A percentile compares a stretch with the other conserved stretches of the same genome.
Conservation (phyloP, 2,888 invertebrate genomes). For the Chymomyza procnemis region DNA sequence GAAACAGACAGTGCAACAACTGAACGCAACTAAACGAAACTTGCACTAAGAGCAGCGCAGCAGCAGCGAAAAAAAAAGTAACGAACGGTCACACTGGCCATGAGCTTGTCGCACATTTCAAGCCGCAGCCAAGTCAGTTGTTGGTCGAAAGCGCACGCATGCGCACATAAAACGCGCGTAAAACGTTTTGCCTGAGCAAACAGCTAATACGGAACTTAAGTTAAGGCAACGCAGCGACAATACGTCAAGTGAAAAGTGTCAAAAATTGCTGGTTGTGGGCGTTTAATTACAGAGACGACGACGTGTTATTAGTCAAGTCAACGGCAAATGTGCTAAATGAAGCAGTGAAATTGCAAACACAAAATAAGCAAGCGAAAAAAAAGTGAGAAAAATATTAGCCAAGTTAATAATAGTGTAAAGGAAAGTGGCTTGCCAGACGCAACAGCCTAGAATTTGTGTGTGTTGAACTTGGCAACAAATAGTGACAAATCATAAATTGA, state of each 20-base stretch:
- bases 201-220: background rate
- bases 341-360: constrained; percentile 59
- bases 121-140: constrained; percentile 55
- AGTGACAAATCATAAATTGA: constrained; percentile 45
- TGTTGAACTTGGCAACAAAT: constrained; percentile 15
- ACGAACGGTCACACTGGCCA: constrained; percentile 35
- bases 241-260: background rate
- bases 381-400: constrained; percentile 18
- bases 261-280: background rate
- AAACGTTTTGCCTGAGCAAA: background rate
- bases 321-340: constrained; percentile 68
- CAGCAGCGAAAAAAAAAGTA: background rate
- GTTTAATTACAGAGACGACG: background rate
- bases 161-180: constrained; percentile 47
- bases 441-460: background rate
- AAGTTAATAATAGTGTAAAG: background rate
- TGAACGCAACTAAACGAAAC: constrained; percentile 36
- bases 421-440: background rate
- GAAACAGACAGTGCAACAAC: constrained; percentile 35
- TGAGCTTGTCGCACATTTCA: constrained; percentile 54
- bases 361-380: constrained; percentile 7
- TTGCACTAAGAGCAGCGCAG: background rate
- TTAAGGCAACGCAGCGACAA: background rate
- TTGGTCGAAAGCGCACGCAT: constrained; percentile 66
- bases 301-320: constrained; percentile 28